A percentile compares a stretch with the other conserved stretches of the same genome.
Evolutionary conservation across 2,797 vertebrate genomes (phyloP).

Genomic region (Ctenosaura bakeri): DNA sequence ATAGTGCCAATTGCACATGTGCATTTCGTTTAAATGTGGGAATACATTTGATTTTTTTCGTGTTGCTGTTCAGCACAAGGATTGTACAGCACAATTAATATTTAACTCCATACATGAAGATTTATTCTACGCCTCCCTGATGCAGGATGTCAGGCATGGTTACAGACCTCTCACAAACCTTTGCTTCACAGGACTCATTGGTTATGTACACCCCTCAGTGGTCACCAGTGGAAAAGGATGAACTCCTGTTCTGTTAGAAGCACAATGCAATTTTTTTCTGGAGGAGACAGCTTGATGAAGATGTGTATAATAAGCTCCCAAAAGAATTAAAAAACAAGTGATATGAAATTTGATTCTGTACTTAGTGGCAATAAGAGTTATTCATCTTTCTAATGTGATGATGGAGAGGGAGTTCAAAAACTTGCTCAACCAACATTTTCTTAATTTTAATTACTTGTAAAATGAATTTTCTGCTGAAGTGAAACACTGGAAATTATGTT

Average conservation of each 20-base stretch:
- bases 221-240: neutral
- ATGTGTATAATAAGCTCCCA: neutral
- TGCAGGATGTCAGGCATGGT: no score
- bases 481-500: conserved; percentile 53
- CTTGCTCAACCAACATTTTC: conserved; percentile 20
- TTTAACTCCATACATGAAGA: no score
- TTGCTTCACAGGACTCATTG: no score
- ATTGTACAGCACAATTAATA: no score
- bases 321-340: neutral
- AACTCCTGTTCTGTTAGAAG: neutral
- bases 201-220: neutral
- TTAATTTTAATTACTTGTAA: conserved; percentile 56
- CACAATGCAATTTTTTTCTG: neutral
- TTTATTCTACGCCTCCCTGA: no score
- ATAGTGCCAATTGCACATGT: no score
- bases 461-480: conserved; percentile 60
- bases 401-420: neutral
- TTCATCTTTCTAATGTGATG: neutral
- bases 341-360: neutral
- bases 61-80: no score
- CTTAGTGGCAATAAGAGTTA: neutral
- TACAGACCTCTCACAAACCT: no score
- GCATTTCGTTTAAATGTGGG: no score
- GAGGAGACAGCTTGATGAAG: neutral
- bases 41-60: no score